phyloP scores from a whole-genome alignment of 2,888 invertebrate genomes.

The Papilio demoleus region DNA sequence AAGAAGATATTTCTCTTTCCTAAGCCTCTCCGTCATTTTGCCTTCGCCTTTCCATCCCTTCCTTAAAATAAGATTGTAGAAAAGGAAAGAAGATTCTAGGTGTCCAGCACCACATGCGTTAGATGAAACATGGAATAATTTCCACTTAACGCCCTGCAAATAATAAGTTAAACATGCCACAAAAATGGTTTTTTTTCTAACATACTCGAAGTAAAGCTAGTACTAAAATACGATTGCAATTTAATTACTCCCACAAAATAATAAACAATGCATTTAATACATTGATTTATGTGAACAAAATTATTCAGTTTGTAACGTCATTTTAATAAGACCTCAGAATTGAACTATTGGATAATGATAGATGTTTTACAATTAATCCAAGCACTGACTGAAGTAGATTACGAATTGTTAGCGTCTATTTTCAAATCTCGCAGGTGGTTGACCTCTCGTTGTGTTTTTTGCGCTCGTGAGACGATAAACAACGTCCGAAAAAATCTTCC shows the following conservation, averaged over 20 bases:
- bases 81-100: too few species aligned
- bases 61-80: too few species aligned
- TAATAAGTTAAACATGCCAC: too few species aligned
- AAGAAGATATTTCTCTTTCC: too few species aligned
- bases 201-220: not conserved
- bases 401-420: slow-evolving; percentile 37
- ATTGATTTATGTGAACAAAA: slow-evolving; percentile 29
- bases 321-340: slow-evolving; percentile 31
- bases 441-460: slow-evolving; percentile 28
- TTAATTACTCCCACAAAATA: not conserved
- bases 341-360: slow-evolving; percentile 30
- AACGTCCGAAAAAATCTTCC: slow-evolving; percentile 22
- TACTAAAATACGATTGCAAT: not conserved
- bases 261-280: slow-evolving; percentile 5
- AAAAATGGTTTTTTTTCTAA: too few species aligned
- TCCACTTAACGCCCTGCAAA: too few species aligned
- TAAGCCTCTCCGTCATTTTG: too few species aligned
- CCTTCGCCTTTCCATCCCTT: too few species aligned
- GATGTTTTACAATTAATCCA: slow-evolving; percentile 31
- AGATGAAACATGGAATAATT: too few species aligned
- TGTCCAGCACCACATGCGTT: too few species aligned
- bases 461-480: slow-evolving; percentile 32
- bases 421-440: slow-evolving; percentile 25
- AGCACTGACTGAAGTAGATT: slow-evolving; percentile 35
- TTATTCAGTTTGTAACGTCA: not conserved